Percentiles rank a stretch among this genome's conserved stretches.
phyloP scores from a whole-genome alignment of 1,140 invertebrate species.

The Eriosoma lanigerum region DNA sequence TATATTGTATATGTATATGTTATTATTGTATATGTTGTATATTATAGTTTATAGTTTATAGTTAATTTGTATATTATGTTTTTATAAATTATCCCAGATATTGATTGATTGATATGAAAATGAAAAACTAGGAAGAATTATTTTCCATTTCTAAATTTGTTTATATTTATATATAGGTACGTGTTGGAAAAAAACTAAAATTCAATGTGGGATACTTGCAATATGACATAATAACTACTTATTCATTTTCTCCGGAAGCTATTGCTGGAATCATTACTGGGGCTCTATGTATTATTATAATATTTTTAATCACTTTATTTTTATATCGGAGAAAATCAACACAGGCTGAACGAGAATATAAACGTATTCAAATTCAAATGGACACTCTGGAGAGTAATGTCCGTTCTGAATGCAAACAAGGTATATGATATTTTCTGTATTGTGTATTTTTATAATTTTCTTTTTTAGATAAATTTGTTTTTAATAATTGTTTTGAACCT shows the following conservation, averaged over 20 bases:
- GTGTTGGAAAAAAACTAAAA: slow-evolving; percentile 80
- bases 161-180: slow-evolving; percentile 56
- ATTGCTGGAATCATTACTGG: slow-evolving; percentile 82
- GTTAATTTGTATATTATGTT: no score
- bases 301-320: slow-evolving; percentile 82
- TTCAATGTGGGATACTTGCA: slow-evolving; percentile 85
- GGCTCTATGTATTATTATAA: slow-evolving; percentile 77
- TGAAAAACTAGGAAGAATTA: no score
- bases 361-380: slow-evolving; percentile 98
- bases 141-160: no score
- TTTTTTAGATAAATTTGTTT: neutral
- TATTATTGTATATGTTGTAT: no score
- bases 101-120: no score
- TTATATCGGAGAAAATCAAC: slow-evolving; percentile 90
- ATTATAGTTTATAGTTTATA: no score
- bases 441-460: neutral
- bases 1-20: no score
- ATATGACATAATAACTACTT: slow-evolving; percentile 84
- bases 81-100: no score
- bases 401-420: slow-evolving; percentile 95
- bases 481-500: slow-evolving; percentile 53
- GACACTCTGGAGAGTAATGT: slow-evolving; percentile 98
- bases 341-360: slow-evolving; percentile 93
- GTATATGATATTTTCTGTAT: slow-evolving; percentile 58
- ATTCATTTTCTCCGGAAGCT: slow-evolving; percentile 82